These are phyloP conservation scores for Lampris incognitus DNA, from an alignment of 2,113 vertebrate species.

Conservation along the genomic window DNA sequence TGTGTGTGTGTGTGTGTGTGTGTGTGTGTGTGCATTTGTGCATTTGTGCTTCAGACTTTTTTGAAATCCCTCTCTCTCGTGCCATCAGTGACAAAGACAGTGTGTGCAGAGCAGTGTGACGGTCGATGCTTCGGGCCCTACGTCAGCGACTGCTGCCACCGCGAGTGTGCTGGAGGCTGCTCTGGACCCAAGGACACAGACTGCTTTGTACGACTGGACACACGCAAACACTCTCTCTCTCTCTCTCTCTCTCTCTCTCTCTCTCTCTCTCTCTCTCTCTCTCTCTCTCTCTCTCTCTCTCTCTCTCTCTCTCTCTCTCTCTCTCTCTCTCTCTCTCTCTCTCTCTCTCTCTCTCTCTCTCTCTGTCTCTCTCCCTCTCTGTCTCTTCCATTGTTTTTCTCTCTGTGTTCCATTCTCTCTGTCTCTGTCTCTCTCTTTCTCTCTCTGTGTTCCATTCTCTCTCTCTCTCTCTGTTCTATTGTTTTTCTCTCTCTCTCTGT, in stretches of 20 bases:
- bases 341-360: too few relatives aligned
- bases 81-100: slow-evolving; percentile 91
- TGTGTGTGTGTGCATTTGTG: background rate
- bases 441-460: too few relatives aligned
- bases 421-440: background rate
- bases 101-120: slow-evolving; percentile 97
- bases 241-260: background rate
- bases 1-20: background rate
- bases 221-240: slow-evolving; percentile 5
- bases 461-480: background rate
- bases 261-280: background rate
- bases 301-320: too few relatives aligned
- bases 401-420: background rate
- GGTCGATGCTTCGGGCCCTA: slow-evolving; percentile 95
- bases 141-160: slow-evolving; percentile 96
- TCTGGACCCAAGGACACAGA: slow-evolving; percentile 96
- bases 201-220: slow-evolving; percentile 90
- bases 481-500: too few relatives aligned
- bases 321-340: background rate
- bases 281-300: background rate
- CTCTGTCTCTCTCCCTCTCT: background rate
- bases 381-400: background rate
- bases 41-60: slow-evolving; percentile 52
- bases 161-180: slow-evolving; percentile 96
- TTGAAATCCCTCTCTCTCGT: slow-evolving; percentile 29